phyloP scores from a whole-genome alignment of 2,888 invertebrate genomes.

The Abrostola triplasia region DNA sequence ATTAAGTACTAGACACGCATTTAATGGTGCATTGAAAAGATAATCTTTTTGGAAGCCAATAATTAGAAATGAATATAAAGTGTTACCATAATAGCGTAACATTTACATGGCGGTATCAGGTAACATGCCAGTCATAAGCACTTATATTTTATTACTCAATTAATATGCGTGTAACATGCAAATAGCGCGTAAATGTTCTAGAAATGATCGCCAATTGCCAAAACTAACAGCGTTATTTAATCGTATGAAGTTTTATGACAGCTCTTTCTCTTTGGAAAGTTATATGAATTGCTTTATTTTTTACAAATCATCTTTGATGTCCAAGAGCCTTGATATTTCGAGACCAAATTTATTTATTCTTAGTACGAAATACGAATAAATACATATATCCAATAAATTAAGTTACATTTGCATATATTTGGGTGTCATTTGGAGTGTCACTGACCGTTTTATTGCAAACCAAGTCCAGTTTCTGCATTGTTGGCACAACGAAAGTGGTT shows the following conservation, averaged over 20 bases:
- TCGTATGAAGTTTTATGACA: constrained; percentile 29
- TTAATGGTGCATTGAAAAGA: no score
- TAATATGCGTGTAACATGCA: constrained; percentile 38
- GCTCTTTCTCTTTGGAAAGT: constrained; percentile 53
- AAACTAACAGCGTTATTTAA: constrained; percentile 41
- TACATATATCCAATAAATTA: constrained; percentile 31
- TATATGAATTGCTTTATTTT: constrained; percentile 33
- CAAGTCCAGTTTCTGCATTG: constrained; percentile 24
- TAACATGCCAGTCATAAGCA: constrained; percentile 8
- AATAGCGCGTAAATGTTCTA: constrained; percentile 33
- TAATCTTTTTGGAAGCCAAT: no score
- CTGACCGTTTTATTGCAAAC: constrained; percentile 49
- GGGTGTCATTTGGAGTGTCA: constrained; percentile 26
- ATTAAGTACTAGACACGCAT: no score
- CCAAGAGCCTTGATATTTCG: neutral
- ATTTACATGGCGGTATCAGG: neutral
- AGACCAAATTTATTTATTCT: constrained; percentile 10
- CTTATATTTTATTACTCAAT: constrained; percentile 13
- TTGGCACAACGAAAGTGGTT: constrained; percentile 35
- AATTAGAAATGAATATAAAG: neutral
- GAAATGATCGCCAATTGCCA: constrained; percentile 35
- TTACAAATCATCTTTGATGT: constrained; percentile 14
- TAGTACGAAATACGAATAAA: constrained; percentile 28
- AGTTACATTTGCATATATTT: constrained; percentile 41
- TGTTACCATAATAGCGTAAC: neutral